phyloP scores from a whole-genome alignment of 2,797 vertebrate genomes.

The Chanos chanos region DNA sequence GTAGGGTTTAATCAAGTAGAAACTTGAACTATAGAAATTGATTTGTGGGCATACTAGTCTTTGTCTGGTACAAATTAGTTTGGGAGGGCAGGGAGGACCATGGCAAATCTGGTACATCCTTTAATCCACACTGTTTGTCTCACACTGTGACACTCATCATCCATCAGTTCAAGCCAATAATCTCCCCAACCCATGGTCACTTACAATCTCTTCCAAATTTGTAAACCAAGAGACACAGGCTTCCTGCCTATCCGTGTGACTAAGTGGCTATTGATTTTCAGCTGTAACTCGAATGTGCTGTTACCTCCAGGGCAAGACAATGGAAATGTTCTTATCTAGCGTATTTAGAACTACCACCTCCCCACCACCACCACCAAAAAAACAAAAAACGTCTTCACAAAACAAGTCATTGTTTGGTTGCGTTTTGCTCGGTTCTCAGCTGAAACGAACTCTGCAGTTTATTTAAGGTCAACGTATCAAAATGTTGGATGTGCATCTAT shows the following conservation, averaged over 20 bases:
- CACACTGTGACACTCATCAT: background rate
- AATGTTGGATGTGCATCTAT: background rate
- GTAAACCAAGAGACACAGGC: background rate
- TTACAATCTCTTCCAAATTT: slow-evolving; percentile 51
- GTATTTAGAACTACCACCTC: background rate
- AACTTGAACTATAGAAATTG: no score
- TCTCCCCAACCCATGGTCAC: slow-evolving; percentile 51
- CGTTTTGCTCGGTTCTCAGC: background rate
- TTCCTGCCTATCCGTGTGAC: background rate
- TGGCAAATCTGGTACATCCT: background rate
- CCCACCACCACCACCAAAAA: no score
- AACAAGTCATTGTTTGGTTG: no score
- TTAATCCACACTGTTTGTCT: background rate
- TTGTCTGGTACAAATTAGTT: no score
- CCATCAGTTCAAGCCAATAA: background rate
- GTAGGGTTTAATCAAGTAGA: no score
- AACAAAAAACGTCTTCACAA: no score
- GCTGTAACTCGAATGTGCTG: background rate
- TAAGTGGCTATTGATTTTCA: slow-evolving; percentile 38
- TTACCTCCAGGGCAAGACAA: background rate
- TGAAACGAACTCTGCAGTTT: slow-evolving; percentile 1
- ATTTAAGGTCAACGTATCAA: background rate
- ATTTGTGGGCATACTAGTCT: no score
- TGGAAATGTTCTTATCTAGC: background rate
- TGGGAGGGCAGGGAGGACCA: no score